phyloP scores from a whole-genome alignment of 2,113 vertebrate species.

The Hyperopisus bebe region DNA sequence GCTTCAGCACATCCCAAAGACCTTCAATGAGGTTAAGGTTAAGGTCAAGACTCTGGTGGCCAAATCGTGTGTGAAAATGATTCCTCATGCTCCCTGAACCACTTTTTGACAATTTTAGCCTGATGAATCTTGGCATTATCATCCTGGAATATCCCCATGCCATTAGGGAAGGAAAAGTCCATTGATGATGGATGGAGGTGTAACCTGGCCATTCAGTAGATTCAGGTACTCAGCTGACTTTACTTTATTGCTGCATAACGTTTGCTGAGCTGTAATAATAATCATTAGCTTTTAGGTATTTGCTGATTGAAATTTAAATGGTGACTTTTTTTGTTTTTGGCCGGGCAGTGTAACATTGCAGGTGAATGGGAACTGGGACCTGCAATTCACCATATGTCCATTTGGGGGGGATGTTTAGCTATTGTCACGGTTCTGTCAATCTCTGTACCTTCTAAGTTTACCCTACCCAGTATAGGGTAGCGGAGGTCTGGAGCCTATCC shows the following conservation, averaged over 20 bases:
- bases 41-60: background rate
- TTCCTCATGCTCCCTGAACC: background rate
- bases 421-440: background rate
- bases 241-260: no score
- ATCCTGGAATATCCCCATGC: background rate
- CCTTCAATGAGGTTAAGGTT: background rate
- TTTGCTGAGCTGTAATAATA: no score
- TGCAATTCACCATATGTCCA: slow-evolving; percentile 2
- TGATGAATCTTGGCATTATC: background rate
- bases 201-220: background rate
- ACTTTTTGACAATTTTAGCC: background rate
- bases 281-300: background rate
- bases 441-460: background rate
- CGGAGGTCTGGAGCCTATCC: background rate
- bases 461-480: background rate
- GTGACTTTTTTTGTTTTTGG: background rate
- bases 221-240: background rate
- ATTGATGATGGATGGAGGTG: background rate
- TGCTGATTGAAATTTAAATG: background rate
- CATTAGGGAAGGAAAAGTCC: background rate
- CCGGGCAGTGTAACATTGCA: background rate
- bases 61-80: no score
- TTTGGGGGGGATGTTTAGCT: background rate
- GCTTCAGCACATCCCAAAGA: no score
- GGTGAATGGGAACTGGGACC: background rate